A percentile compares a stretch with the other conserved stretches of the same genome.
Evolutionary conservation across 1,140 invertebrate genomes (phyloP).

Genomic region (Phymastichus coffea): DNA sequence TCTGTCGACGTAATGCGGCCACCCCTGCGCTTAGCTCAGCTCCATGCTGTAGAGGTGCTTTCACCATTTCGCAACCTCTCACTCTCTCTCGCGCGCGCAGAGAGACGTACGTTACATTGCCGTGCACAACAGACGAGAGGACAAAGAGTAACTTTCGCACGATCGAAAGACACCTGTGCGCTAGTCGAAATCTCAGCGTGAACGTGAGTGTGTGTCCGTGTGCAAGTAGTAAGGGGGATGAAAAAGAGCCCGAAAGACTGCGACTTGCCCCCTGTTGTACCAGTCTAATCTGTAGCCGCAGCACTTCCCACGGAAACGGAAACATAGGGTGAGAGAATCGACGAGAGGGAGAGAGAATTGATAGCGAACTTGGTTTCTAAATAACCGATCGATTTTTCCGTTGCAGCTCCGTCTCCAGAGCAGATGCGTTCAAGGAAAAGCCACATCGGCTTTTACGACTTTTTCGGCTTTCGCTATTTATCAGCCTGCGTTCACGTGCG

Average conservation of each 20-base stretch:
- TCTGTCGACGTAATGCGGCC: constrained; percentile 1
- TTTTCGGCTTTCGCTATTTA: too few relatives aligned
- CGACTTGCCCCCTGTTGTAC: constrained; percentile 26
- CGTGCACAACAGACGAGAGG: constrained; percentile 3
- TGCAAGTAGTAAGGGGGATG: constrained; percentile 42
- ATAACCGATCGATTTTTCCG: constrained; percentile 9
- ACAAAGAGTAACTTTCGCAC: constrained; percentile 32
- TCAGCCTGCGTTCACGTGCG: constrained; percentile 21
- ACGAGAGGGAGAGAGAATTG: background rate
- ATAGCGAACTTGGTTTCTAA: background rate
- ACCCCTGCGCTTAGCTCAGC: too few relatives aligned
- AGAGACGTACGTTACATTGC: background rate
- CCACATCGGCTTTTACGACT: too few relatives aligned
- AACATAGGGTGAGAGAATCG: constrained; percentile 5
- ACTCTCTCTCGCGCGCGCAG: background rate
- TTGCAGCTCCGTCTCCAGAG: background rate
- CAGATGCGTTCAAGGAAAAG: background rate
- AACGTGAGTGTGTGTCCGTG: constrained; percentile 38
- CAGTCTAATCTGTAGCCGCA: constrained; percentile 37
- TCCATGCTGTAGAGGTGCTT: too few relatives aligned
- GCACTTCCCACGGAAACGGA: constrained; percentile 46
- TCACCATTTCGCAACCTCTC: constrained; percentile 18
- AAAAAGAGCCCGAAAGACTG: constrained; percentile 21
- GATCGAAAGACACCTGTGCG: too few relatives aligned
- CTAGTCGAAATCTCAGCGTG: constrained; percentile 46